Percentiles rank a stretch among this genome's conserved stretches.
phyloP scores from a whole-genome alignment of 2,888 invertebrate species.

The Drosophila paracracens region DNA sequence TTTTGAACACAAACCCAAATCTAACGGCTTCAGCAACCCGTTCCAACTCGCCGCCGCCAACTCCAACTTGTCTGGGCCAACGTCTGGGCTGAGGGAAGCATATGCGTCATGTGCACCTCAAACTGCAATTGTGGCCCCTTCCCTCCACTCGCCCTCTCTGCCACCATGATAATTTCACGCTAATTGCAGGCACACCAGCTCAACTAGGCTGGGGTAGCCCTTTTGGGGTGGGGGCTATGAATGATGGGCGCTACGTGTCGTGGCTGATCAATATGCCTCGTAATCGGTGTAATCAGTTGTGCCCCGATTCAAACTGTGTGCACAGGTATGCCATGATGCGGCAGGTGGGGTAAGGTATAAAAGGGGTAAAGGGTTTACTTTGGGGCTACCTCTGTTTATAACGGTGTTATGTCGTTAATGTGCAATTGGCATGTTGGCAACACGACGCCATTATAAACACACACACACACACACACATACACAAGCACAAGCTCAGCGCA shows the following conservation, averaged over 20 bases:
- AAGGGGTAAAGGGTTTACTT: constrained; percentile 1
- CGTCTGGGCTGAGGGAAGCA: constrained; percentile 28
- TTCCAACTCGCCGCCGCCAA: background rate
- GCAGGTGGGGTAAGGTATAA: background rate
- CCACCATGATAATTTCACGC: constrained; percentile 33
- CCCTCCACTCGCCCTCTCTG: background rate
- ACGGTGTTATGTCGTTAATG: constrained; percentile 82
- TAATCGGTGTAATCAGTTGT: constrained; percentile 71
- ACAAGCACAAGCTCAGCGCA: constrained; percentile 10
- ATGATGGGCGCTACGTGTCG: constrained; percentile 69
- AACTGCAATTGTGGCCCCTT: constrained; percentile 1
- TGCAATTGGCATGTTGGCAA: constrained; percentile 83
- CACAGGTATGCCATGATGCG: constrained; percentile 10
- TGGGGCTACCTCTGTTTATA: constrained; percentile 63
- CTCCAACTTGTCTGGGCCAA: constrained; percentile 25
- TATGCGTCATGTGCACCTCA: constrained; percentile 36
- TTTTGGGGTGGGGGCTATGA: constrained; percentile 43
- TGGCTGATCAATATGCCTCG: constrained; percentile 75
- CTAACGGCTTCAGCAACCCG: background rate
- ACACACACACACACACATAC: constrained; percentile 20
- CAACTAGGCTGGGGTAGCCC: background rate
- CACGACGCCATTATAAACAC: constrained; percentile 46
- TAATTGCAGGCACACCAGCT: constrained; percentile 50
- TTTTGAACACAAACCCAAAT: constrained; percentile 11
- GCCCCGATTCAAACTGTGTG: constrained; percentile 51